These are phyloP conservation scores for Trissoscelio sp. DNA, from an alignment of 2,888 invertebrate species.

Conservation along the genomic window DNA sequence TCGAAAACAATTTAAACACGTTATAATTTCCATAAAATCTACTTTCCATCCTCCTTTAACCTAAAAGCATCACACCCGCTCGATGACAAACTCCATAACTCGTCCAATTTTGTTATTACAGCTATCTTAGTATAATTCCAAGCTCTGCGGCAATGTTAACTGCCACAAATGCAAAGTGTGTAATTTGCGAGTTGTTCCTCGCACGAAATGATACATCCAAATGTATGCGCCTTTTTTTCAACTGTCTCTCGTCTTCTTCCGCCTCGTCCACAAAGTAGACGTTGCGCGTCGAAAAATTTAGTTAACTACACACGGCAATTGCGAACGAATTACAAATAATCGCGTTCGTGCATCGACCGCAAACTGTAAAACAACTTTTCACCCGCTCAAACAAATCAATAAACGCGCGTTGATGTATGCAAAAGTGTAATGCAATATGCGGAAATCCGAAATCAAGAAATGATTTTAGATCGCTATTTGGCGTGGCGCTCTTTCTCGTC, in stretches of 20 bases:
- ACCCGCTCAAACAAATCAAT: background rate
- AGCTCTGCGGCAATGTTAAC: conserved; percentile 39
- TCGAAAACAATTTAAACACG: too few species aligned
- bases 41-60: too few species aligned
- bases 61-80: background rate
- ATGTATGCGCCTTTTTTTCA: conserved; percentile 50
- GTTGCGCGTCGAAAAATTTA: conserved; percentile 32
- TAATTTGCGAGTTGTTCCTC: conserved; percentile 47
- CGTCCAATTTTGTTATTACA: conserved; percentile 46
- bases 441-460: conserved; percentile 43
- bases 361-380: background rate
- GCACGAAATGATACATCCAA: conserved; percentile 51
- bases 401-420: background rate
- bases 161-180: conserved; percentile 46
- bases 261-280: conserved; percentile 26
- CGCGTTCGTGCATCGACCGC: too few species aligned
- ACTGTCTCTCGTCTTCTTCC: conserved; percentile 18
- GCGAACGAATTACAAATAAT: conserved; percentile 31
- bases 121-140: conserved; percentile 39
- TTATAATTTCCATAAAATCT: too few species aligned
- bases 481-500: conserved; percentile 34
- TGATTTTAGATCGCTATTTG: conserved; percentile 41
- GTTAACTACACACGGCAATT: conserved; percentile 24
- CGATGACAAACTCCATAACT: conserved; percentile 42
- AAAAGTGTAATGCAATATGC: conserved; percentile 10